These are phyloP conservation scores for Ceratitis capitata DNA, from an alignment of 1,140 invertebrate species.

Conservation along the genomic window DNA sequence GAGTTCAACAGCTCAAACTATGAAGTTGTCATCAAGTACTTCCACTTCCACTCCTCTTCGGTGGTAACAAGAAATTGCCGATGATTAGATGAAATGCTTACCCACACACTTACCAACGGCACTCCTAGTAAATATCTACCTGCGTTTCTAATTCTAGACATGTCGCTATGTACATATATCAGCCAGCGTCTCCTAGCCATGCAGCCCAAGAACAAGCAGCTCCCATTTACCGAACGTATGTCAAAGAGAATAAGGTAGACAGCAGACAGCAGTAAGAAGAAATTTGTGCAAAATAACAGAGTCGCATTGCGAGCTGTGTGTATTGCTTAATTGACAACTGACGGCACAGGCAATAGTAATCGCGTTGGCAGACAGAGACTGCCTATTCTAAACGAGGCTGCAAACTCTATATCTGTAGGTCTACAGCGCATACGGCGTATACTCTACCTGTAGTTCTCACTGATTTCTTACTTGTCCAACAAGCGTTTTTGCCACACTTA, in stretches of 20 bases:
- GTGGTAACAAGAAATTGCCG: not conserved
- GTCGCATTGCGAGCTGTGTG: not conserved
- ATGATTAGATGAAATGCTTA: conserved; percentile 27
- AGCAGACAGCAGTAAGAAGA: too few species aligned
- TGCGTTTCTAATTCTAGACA: not conserved
- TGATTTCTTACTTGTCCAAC: not conserved
- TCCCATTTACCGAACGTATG: not conserved
- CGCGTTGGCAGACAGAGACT: not conserved
- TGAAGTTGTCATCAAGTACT: not conserved
- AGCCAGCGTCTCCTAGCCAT: not conserved
- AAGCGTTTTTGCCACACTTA: not conserved
- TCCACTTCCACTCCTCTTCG: not conserved
- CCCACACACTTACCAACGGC: not conserved
- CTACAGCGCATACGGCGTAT: not conserved
- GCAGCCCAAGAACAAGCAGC: not conserved
- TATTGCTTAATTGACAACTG: conserved; percentile 2
- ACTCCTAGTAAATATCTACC: not conserved
- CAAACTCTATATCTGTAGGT: not conserved
- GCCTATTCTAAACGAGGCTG: not conserved
- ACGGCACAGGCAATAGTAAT: not conserved
- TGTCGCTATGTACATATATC: not conserved
- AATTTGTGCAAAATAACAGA: not conserved
- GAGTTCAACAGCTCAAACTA: not conserved
- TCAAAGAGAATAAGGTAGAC: conserved; percentile 14
- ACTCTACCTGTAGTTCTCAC: not conserved